phyloP scores from a whole-genome alignment of 2,113 vertebrate genomes.

The Antechinus stuartii region DNA sequence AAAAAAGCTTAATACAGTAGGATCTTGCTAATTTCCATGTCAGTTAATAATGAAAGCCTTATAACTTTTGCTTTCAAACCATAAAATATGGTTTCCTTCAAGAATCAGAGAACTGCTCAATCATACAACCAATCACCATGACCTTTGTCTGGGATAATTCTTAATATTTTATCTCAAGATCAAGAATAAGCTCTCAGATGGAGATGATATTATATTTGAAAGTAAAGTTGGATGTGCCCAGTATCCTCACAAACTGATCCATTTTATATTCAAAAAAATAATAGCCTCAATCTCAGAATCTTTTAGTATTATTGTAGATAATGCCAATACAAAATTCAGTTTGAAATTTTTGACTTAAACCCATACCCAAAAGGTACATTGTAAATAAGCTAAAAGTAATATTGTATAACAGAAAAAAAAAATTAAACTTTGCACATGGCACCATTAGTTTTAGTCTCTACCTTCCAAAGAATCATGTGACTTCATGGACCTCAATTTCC shows the following conservation, averaged over 20 bases:
- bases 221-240: neutral
- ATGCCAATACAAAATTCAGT: neutral
- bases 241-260: neutral
- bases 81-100: neutral
- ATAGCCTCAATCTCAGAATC: neutral
- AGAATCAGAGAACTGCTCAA: neutral
- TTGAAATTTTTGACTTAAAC: neutral
- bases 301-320: neutral
- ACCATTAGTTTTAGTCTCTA: neutral
- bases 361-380: neutral
- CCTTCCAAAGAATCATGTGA: neutral
- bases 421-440: neutral
- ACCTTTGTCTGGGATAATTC: conserved; percentile 4
- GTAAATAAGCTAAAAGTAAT: neutral
- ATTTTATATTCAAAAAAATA: neutral
- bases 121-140: neutral
- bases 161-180: neutral
- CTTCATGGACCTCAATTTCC: neutral
- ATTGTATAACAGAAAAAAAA: neutral
- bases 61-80: no score
- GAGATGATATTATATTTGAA: neutral
- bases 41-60: neutral
- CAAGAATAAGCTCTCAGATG: neutral
- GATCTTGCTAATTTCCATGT: neutral
- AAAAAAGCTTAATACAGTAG: neutral